Evolutionary conservation across 2,888 invertebrate genomes (phyloP).

Genomic region (Aphidius colemani): DNA sequence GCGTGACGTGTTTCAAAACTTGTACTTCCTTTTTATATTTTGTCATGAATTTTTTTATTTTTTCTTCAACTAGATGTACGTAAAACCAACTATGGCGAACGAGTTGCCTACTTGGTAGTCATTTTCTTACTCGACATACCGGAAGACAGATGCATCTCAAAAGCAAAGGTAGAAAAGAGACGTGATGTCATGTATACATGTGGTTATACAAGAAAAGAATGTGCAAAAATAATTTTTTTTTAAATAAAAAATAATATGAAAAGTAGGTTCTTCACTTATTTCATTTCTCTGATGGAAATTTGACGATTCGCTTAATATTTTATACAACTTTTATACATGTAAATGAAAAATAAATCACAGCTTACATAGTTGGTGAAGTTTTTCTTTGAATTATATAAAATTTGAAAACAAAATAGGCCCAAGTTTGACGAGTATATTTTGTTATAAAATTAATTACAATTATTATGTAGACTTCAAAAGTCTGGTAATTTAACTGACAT

Average conservation of each 20-base stretch:
- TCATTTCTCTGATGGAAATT: constrained; percentile 55
- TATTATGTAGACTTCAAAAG: too few relatives aligned
- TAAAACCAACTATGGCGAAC: constrained; percentile 1
- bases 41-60: background rate
- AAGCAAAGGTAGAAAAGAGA: constrained; percentile 19
- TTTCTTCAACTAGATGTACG: background rate
- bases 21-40: constrained; percentile 3
- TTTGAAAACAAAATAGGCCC: too few relatives aligned
- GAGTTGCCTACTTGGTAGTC: constrained; percentile 22
- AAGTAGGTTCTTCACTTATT: constrained; percentile 40
- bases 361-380: too few relatives aligned
- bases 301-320: constrained; percentile 41
- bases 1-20: constrained; percentile 25
- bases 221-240: background rate
- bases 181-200: constrained; percentile 4
- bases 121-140: constrained; percentile 31
- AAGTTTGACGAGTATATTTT: too few relatives aligned
- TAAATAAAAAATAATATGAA: background rate
- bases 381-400: too few relatives aligned
- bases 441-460: too few relatives aligned
- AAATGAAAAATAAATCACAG: background rate
- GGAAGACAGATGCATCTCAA: constrained; percentile 30
- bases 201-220: constrained; percentile 10
- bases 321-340: background rate
- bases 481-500: too few relatives aligned